Evolutionary conservation across 1,140 invertebrate genomes (phyloP).

Genomic region (Periplaneta americana): DNA sequence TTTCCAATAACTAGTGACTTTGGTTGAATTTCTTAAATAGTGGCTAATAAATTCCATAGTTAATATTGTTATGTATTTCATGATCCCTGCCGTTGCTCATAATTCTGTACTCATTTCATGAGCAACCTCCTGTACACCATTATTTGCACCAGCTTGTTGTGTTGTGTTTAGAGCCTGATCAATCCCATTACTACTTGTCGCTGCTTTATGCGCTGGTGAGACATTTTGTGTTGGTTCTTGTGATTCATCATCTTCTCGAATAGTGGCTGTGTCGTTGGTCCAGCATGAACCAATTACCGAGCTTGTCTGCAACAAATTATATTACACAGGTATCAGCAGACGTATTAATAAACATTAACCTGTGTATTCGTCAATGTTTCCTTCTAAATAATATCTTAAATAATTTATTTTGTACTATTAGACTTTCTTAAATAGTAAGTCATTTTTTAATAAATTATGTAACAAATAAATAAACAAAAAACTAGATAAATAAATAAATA

Average conservation of each 20-base stretch:
- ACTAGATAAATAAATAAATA: too few species aligned
- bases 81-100: constrained; percentile 2
- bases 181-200: neutral
- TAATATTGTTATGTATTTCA: neutral
- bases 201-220: neutral
- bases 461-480: too few species aligned
- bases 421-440: too few species aligned
- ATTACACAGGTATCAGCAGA: neutral
- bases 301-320: neutral
- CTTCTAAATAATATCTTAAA: too few species aligned
- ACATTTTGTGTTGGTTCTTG: neutral
- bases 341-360: too few species aligned
- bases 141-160: neutral
- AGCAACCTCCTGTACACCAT: neutral
- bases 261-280: neutral
- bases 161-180: neutral
- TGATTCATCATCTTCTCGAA: constrained; percentile 9
- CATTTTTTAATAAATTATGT: too few species aligned
- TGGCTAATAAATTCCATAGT: too few species aligned
- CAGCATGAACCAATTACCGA: neutral
- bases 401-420: too few species aligned
- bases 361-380: too few species aligned
- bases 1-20: neutral
- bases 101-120: constrained; percentile 24
- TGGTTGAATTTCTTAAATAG: neutral